Evolutionary conservation across 92 coral and sea anemone species (phyloP), one percentile per base, ranked within the genome.

Genomic region (Diadumene lineata): DNA sequence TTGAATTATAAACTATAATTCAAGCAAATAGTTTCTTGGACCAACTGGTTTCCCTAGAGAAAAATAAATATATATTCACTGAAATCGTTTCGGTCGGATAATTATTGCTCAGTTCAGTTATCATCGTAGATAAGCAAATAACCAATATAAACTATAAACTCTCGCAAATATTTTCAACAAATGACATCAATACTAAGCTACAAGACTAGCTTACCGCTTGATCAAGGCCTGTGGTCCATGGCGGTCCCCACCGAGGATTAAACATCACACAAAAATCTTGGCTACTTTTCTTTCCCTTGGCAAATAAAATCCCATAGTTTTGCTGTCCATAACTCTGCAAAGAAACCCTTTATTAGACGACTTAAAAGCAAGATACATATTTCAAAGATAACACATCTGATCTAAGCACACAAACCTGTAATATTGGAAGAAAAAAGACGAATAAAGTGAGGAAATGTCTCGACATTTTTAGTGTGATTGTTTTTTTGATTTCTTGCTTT

Each of bases 201-300:
- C 16, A 2, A 28, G n/a, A n/a, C n/a, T 2, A n/a, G 78, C 81
- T 74, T 94, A 94, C 98, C 87, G 98, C 81, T 21, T 78, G 60
- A 8, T 84, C 83, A 18, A 94, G 89, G 26, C 84, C 81, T n/a
- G 84, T 31, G 34, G 92, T 90, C 64, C 82, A 68, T 18, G 79
- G 81, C 19, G 38, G 44, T 2, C 85, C 77, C 98, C 98, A 91
- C 0, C 50, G 29, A 1, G 87, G 83, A 68, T 82, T 88, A 65
- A 82, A 91, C 50, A 83, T 81, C 26, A 94, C 89, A 79, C 98
- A 94, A 65, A 88, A 91, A 57, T 94, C 93, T 60, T 76, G 73
- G 26, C 60, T 48, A 19, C 50, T 48, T 9, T 16, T 46, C 21
- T 70, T 56, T 17, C 86, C 75, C 31, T 74, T 60, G 6, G 86